Conservation (phyloP, 35 echinoderm and acorn worm species). For the Nesometra sesokonis region DNA sequence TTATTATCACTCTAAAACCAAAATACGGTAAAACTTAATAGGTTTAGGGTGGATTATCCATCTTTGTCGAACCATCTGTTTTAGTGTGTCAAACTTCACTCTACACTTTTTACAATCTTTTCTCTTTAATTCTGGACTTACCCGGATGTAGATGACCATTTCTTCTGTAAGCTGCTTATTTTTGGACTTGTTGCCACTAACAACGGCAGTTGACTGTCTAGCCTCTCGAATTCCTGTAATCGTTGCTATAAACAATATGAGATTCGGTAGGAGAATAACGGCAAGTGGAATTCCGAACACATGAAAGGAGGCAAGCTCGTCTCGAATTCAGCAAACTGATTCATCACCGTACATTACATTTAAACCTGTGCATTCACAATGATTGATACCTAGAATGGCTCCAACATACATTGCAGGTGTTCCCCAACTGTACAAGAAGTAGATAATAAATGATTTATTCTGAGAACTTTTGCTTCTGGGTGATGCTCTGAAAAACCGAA, state of each 20-base stretch:
- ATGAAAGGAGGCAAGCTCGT: background rate
- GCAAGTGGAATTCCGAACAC: background rate
- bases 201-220: background rate
- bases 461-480: background rate
- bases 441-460: background rate
- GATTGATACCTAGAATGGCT: background rate
- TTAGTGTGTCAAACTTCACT: too few relatives aligned
- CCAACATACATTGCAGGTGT: background rate
- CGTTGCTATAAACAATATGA: background rate
- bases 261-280: background rate
- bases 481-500: background rate
- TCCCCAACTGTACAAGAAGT: constrained; percentile 5
- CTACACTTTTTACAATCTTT: too few relatives aligned
- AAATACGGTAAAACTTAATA: too few relatives aligned
- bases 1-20: too few relatives aligned
- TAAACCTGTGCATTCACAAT: background rate
- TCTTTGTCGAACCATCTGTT: too few relatives aligned
- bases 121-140: too few relatives aligned
- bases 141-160: background rate
- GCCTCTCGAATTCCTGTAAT: background rate
- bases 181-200: background rate
- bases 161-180: background rate
- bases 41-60: too few relatives aligned
- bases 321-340: background rate
- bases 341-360: background rate